Evolutionary conservation across 2,888 invertebrate genomes (phyloP).

Genomic region (Penaeus monodon): DNA sequence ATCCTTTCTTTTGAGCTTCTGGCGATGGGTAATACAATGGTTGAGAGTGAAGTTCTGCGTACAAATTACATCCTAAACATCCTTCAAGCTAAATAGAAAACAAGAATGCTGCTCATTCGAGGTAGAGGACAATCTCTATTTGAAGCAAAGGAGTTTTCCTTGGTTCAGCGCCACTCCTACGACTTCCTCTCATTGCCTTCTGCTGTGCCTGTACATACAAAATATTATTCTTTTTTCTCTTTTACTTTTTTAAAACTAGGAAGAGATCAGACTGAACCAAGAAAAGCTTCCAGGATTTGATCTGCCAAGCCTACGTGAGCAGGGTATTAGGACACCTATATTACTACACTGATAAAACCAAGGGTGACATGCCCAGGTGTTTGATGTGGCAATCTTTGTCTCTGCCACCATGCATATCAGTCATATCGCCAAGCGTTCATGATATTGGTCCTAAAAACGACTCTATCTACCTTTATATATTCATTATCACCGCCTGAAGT

Average conservation of each 20-base stretch:
- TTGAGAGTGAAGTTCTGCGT: slow-evolving; percentile 9
- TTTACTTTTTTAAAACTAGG: not conserved
- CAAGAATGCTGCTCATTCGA: slow-evolving; percentile 35
- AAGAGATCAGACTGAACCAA: slow-evolving; percentile 25
- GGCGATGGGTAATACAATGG: not conserved
- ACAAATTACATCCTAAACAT: slow-evolving; percentile 23
- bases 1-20: too few relatives aligned
- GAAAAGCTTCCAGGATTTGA: slow-evolving; percentile 21
- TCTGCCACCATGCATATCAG: slow-evolving; percentile 20
- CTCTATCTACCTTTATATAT: slow-evolving; percentile 1
- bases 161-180: slow-evolving; percentile 5
- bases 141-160: slow-evolving; percentile 30
- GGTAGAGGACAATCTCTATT: slow-evolving; percentile 41
- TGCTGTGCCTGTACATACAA: slow-evolving; percentile 10
- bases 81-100: slow-evolving; percentile 22
- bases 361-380: slow-evolving; percentile 40
- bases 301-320: slow-evolving; percentile 41
- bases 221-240: not conserved
- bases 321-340: slow-evolving; percentile 37
- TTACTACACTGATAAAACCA: slow-evolving; percentile 40
- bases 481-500: slow-evolving; percentile 6
- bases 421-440: slow-evolving; percentile 2
- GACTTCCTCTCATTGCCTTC: not conserved
- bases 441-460: not conserved
- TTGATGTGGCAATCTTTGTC: not conserved